These are phyloP conservation scores for Nomada hirtipes DNA, from an alignment of 2,888 invertebrate species.

Conservation along the genomic window DNA sequence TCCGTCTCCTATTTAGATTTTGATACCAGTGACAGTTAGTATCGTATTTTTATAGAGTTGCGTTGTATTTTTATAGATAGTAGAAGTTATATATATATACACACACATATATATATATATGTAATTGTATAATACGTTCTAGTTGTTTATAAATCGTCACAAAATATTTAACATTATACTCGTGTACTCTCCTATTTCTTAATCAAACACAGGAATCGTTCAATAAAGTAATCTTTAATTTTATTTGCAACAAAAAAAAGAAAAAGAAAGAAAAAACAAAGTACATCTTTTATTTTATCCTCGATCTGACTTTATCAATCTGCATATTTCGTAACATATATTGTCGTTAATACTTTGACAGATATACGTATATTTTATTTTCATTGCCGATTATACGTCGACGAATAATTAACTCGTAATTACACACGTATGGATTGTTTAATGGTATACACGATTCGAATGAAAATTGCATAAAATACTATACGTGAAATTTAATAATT, in stretches of 20 bases:
- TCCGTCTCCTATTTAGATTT: constrained; percentile 77
- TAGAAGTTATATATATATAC: constrained; percentile 73
- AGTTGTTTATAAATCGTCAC: constrained; percentile 74
- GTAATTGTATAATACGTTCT: constrained; percentile 74
- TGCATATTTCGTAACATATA: constrained; percentile 20
- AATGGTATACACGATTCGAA: neutral
- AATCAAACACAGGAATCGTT: constrained; percentile 59
- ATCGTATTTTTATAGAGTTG: constrained; percentile 83
- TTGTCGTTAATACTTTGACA: constrained; percentile 4
- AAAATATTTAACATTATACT: constrained; percentile 70
- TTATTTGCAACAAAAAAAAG: constrained; percentile 51
- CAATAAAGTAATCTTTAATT: constrained; percentile 69
- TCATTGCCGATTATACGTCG: neutral
- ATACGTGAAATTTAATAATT: constrained; percentile 4
- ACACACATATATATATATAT: constrained; percentile 67
- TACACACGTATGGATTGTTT: constrained; percentile 9
- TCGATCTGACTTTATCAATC: constrained; percentile 18
- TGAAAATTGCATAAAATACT: neutral
- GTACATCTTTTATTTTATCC: constrained; percentile 46
- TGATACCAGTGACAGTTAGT: constrained; percentile 79
- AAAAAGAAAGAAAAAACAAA: constrained; percentile 11
- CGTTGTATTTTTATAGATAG: constrained; percentile 82
- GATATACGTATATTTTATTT: constrained; percentile 5
- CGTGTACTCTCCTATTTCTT: constrained; percentile 66
- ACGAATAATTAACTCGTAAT: constrained; percentile 27